These are phyloP conservation scores for Drosophila busckii DNA, from an alignment of 1,140 invertebrate species.

Conservation along the genomic window DNA sequence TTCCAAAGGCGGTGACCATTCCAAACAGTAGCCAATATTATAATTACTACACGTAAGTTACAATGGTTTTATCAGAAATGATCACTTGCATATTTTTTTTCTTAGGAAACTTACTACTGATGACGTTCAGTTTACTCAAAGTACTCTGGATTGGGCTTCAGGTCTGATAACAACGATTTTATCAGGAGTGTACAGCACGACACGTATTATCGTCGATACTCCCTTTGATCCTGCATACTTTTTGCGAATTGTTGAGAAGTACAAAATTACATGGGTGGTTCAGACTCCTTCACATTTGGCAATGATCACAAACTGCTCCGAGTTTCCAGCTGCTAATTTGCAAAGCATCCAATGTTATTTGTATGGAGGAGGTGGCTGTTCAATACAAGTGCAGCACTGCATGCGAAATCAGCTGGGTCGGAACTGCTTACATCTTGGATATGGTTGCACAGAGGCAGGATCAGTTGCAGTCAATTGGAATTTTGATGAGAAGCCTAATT, in stretches of 20 bases:
- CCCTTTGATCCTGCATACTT: slow-evolving; percentile 25
- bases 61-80: accelerated
- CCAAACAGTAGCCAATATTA: slow-evolving; percentile 80
- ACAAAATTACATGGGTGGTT: slow-evolving; percentile 38
- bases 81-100: neutral
- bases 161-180: slow-evolving; percentile 23
- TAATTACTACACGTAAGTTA: slow-evolving; percentile 4
- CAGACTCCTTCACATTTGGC: slow-evolving; percentile 23
- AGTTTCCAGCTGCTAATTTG: slow-evolving; percentile 15
- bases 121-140: slow-evolving; percentile 38
- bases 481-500: slow-evolving; percentile 35
- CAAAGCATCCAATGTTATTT: slow-evolving; percentile 5
- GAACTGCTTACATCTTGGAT: slow-evolving; percentile 15
- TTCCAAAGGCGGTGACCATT: slow-evolving; percentile 89
- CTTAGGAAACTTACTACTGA: slow-evolving; percentile 19
- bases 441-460: slow-evolving; percentile 42
- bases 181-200: slow-evolving; percentile 33
- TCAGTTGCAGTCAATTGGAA: slow-evolving; percentile 11
- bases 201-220: slow-evolving; percentile 28
- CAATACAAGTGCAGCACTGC: slow-evolving; percentile 17
- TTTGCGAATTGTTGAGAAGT: slow-evolving; percentile 15
- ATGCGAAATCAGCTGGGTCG: slow-evolving; percentile 14
- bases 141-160: slow-evolving; percentile 43
- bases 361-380: slow-evolving; percentile 31
- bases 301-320: slow-evolving; percentile 10